phyloP scores from a whole-genome alignment of 2,888 invertebrate genomes.

The Hypercompe scribonia region DNA sequence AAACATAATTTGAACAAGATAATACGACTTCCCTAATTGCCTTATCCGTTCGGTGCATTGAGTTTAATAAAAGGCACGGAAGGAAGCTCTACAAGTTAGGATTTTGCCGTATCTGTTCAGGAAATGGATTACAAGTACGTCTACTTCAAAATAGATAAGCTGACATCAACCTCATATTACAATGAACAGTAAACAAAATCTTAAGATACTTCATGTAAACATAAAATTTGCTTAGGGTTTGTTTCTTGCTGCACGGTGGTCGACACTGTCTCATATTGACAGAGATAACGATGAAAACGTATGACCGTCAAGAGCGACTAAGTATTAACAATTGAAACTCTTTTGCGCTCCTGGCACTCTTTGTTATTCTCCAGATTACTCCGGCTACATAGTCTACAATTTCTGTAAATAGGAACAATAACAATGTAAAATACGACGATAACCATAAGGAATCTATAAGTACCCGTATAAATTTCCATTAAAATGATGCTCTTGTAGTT shows the following conservation, averaged over 20 bases:
- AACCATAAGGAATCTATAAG: neutral
- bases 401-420: constrained; percentile 27
- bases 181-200: constrained; percentile 60
- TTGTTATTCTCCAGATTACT: neutral
- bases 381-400: neutral
- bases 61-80: constrained; percentile 68
- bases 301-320: constrained; percentile 44
- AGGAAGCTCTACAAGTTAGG: constrained; percentile 80
- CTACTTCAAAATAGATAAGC: constrained; percentile 73
- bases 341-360: neutral
- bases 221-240: constrained; percentile 54
- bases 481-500: constrained; percentile 24
- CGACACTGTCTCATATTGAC: constrained; percentile 55
- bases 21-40: constrained; percentile 65
- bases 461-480: constrained; percentile 24
- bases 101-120: constrained; percentile 78
- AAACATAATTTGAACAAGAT: neutral
- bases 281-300: constrained; percentile 48
- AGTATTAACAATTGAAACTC: constrained; percentile 29
- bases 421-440: constrained; percentile 35
- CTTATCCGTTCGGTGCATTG: constrained; percentile 71
- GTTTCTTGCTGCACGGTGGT: constrained; percentile 65
- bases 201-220: constrained; percentile 34
- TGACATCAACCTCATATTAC: constrained; percentile 70
- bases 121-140: constrained; percentile 72